Evolutionary conservation across 2,888 invertebrate species (phyloP), one percentile per base, ranked within the genome.

Genomic region (Drosophila falleni): DNA sequence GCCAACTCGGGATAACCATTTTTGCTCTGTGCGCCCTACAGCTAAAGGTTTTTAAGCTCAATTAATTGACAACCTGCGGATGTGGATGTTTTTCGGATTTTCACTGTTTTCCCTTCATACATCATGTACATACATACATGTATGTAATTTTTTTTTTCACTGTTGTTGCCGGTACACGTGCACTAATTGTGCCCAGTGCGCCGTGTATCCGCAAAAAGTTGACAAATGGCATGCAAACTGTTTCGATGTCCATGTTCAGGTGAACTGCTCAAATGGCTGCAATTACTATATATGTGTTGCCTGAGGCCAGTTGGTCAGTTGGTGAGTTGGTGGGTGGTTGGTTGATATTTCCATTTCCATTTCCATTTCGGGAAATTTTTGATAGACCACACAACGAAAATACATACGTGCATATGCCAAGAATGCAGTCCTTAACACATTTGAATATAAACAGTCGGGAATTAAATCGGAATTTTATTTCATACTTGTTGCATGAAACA

Each of bases 11-110:
- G 13, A 35, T 23, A 68, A 49, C 50, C 42, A 62, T 59, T 73
- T 59, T 37, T 46, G 41, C 51, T 60, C 41, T 47, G 44, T 49
- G 26, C 39, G 19, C 51, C 49, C 51, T 37, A 46, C 61, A 58
- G 46, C 47, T 35, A 65, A 54, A 62, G 62, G 54, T 49, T 50
- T 66, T 75, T 75, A 73, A 78, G 77, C 62, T 61, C 78, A 78
- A 82, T 85, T 83, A 85, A 83, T 78, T 83, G 82, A 68, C 75
- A 82, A 80, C 70, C 73, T 44, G 71, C 72, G 71, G 66, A 81
- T 68, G 74, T 69, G 76, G 66, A 76, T 76, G 70, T 81, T 77
- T 71, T 71, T 62, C 70, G 60, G 74, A 76, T 79, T 81, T 80
- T 51, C 59, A 53, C 59, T 42, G 23, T 49, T 29, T 49, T 42